A percentile compares a stretch with the other conserved stretches of the same genome.
Evolutionary conservation across 2,797 vertebrate species (phyloP).

Genomic region (Sparidentex hasta): DNA sequence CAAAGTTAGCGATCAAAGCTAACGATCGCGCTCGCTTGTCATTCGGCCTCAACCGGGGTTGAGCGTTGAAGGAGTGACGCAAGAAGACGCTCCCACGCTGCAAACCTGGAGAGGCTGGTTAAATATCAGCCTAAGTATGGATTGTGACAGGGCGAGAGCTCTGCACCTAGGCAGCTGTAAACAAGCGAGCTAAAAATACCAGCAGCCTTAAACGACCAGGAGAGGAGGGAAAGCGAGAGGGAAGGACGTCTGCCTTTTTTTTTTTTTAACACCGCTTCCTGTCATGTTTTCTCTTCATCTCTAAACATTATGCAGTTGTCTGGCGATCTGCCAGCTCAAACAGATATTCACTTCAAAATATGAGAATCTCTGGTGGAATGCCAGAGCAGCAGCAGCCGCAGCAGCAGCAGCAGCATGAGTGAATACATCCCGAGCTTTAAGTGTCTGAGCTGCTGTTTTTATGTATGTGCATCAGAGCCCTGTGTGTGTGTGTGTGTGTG

Average conservation of each 20-base stretch:
- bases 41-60: constrained; percentile 1
- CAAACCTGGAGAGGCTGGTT: not conserved
- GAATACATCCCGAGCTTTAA: constrained; percentile 33
- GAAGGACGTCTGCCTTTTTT: constrained; percentile 52
- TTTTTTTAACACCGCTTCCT: constrained; percentile 53
- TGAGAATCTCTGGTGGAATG: constrained; percentile 45
- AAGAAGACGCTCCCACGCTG: not conserved
- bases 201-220: constrained; percentile 36
- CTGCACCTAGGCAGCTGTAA: constrained; percentile 49
- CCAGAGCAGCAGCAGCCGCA: constrained; percentile 30
- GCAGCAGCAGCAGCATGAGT: constrained; percentile 20
- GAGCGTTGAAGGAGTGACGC: constrained; percentile 36
- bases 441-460: constrained; percentile 41
- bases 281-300: constrained; percentile 72
- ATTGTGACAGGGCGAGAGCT: constrained; percentile 48
- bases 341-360: constrained; percentile 57
- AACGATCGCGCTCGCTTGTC: constrained; percentile 13
- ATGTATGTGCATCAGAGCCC: constrained; percentile 36
- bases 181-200: constrained; percentile 69
- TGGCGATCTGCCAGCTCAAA: constrained; percentile 66
- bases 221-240: constrained; percentile 26
- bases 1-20: not conserved
- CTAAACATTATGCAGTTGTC: constrained; percentile 67
- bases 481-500: not conserved
- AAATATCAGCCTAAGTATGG: constrained; percentile 46